phyloP scores from a whole-genome alignment of 1,140 invertebrate species.

The Drusus annulatus region DNA sequence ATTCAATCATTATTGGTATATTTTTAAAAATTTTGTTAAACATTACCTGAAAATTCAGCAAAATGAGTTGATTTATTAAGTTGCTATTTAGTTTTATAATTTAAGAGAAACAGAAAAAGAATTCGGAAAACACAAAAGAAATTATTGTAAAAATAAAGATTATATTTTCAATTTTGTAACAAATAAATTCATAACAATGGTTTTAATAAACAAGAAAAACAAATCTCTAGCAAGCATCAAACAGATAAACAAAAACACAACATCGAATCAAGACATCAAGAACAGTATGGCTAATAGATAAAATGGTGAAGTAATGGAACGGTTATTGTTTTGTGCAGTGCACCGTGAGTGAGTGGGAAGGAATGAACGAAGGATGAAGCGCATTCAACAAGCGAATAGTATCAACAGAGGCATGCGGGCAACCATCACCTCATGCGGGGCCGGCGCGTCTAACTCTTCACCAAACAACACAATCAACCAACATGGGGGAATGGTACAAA shows the following conservation, averaged over 20 bases:
- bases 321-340: constrained; percentile 21
- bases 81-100: too few relatives aligned
- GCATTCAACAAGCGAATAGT: constrained; percentile 27
- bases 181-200: too few relatives aligned
- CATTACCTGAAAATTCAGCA: too few relatives aligned
- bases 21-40: too few relatives aligned
- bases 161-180: too few relatives aligned
- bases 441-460: constrained; percentile 4
- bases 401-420: constrained; percentile 27
- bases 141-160: too few relatives aligned
- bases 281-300: not conserved
- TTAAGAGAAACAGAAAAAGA: too few relatives aligned
- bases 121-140: too few relatives aligned
- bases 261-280: not conserved
- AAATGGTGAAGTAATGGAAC: constrained; percentile 5
- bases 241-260: constrained; percentile 14
- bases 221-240: constrained; percentile 9
- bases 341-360: constrained; percentile 2
- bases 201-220: not conserved
- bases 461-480: constrained; percentile 29
- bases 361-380: not conserved
- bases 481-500: constrained; percentile 39
- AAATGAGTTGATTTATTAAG: too few relatives aligned
- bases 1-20: too few relatives aligned
- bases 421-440: constrained; percentile 36